These are phyloP conservation scores for Macroglossus sobrinus DNA, from an alignment of 2,113 vertebrate species.

Conservation along the genomic window DNA sequence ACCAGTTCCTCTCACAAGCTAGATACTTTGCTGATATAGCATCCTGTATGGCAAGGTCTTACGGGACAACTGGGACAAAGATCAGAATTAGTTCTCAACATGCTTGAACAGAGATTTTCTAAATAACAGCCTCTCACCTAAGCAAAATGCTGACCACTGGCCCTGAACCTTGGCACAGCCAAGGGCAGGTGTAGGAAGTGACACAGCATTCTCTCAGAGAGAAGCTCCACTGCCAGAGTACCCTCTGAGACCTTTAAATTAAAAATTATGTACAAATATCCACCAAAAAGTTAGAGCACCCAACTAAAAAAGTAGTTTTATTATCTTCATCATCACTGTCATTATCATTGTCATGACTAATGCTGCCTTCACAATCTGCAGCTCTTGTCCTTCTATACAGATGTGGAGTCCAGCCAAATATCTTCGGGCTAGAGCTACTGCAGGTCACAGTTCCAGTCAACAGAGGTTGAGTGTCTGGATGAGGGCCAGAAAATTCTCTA, in stretches of 20 bases:
- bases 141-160: constrained; percentile 5
- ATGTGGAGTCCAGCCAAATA: background rate
- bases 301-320: background rate
- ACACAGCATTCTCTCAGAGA: background rate
- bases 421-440: background rate
- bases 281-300: background rate
- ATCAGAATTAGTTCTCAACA: background rate
- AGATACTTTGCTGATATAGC: background rate
- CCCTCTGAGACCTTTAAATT: background rate
- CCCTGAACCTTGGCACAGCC: background rate
- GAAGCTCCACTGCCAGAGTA: background rate
- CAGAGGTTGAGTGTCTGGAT: background rate
- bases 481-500: background rate
- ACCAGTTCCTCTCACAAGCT: background rate
- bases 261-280: background rate
- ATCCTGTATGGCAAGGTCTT: background rate
- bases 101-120: background rate
- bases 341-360: too few relatives aligned
- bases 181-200: background rate
- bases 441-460: background rate
- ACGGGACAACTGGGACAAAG: background rate
- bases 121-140: background rate
- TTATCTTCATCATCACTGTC: too few relatives aligned
- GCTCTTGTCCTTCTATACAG: background rate
- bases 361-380: background rate